phyloP scores from a whole-genome alignment of 2,797 vertebrate genomes.

The Crenichthys baileyi region DNA sequence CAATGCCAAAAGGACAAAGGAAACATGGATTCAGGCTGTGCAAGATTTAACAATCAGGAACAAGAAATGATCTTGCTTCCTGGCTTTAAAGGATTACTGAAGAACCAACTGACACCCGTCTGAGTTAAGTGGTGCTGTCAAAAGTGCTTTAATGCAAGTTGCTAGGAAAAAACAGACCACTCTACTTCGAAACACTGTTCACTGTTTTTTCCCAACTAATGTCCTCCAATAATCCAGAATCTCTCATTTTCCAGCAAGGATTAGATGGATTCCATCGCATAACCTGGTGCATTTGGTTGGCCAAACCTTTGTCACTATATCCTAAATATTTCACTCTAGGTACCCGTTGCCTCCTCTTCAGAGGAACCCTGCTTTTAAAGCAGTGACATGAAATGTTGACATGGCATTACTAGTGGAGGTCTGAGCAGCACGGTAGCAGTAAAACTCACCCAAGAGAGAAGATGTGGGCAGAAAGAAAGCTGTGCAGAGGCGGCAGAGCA shows the following conservation, averaged over 20 bases:
- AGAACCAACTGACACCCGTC: neutral
- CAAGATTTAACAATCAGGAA: neutral
- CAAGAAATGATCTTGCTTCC: no score
- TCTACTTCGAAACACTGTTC: constrained; percentile 21
- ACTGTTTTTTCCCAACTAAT: constrained; percentile 40
- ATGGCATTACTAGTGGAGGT: neutral
- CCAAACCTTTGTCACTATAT: constrained; percentile 57
- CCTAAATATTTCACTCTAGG: constrained; percentile 34
- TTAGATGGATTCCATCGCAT: constrained; percentile 44
- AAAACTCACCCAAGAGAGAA: constrained; percentile 51
- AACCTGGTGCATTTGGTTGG: constrained; percentile 53
- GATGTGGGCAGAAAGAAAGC: constrained; percentile 8
- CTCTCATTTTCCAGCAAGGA: constrained; percentile 52
- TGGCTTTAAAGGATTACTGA: no score
- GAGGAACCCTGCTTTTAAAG: neutral
- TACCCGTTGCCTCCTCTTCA: neutral
- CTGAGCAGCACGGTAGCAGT: neutral
- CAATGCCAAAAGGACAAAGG: neutral
- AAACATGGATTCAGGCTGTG: neutral
- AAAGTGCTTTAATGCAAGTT: neutral
- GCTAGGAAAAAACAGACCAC: constrained; percentile 2
- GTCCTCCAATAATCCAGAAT: constrained; percentile 58
- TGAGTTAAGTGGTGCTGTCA: neutral
- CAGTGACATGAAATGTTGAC: neutral
- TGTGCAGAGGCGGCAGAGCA: constrained; percentile 29